Percentiles rank a stretch among this genome's conserved stretches.
These are phyloP conservation scores for Cistogaster globosa DNA, from an alignment of 2,888 invertebrate genomes.

Conservation along the genomic window DNA sequence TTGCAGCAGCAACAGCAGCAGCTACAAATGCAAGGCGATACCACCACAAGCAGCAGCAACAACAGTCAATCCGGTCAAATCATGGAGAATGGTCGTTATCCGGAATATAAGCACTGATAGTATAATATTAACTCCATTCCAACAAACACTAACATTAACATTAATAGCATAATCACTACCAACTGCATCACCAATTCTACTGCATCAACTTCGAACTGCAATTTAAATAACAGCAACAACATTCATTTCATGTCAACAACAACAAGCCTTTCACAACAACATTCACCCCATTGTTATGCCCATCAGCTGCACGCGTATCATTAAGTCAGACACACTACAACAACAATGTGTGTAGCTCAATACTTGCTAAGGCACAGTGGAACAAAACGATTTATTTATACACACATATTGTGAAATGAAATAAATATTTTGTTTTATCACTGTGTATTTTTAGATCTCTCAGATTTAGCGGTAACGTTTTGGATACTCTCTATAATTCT, in stretches of 20 bases:
- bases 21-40: conserved; percentile 81
- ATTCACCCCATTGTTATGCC: conserved; percentile 66
- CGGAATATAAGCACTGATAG: conserved; percentile 91
- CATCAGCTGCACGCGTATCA: conserved; percentile 61
- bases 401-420: conserved; percentile 5
- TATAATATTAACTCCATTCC: conserved; percentile 74
- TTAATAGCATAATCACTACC: conserved; percentile 43
- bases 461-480: conserved; percentile 47
- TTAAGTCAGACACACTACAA: conserved; percentile 30
- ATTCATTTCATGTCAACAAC: conserved; percentile 33
- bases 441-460: conserved; percentile 50
- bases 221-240: conserved; percentile 45
- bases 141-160: conserved; percentile 66
- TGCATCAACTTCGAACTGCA: conserved; percentile 51
- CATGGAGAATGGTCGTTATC: conserved; percentile 87
- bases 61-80: conserved; percentile 83
- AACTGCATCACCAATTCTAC: conserved; percentile 28
- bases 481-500: conserved; percentile 34
- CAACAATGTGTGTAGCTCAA: neutral
- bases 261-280: conserved; percentile 59
- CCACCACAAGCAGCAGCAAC: conserved; percentile 82
- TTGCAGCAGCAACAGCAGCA: conserved; percentile 74
- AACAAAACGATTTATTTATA: conserved; percentile 31
- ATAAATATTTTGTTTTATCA: conserved; percentile 18
- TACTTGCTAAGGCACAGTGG: conserved; percentile 18